These are phyloP conservation scores for Euura saliciscinereae DNA, from an alignment of 1,140 invertebrate species.

Conservation along the genomic window DNA sequence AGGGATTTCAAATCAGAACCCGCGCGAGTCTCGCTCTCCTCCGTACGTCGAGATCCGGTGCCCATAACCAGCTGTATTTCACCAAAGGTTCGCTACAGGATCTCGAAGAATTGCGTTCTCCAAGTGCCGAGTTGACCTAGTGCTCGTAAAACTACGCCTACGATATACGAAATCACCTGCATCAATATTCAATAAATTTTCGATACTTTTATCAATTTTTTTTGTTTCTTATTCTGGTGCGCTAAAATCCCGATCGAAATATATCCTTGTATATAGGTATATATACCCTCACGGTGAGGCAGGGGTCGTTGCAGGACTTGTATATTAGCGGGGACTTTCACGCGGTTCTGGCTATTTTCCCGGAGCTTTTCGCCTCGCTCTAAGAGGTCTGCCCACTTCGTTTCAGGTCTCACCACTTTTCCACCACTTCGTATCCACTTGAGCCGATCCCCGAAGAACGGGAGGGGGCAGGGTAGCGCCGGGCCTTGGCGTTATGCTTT, in stretches of 20 bases:
- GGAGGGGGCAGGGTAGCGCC: not conserved
- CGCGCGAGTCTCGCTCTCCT: not conserved
- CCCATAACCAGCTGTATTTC: not conserved
- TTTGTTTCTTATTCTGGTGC: not conserved
- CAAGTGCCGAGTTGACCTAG: not conserved
- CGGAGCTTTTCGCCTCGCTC: not conserved
- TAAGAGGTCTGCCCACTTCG: slow-evolving; percentile 3
- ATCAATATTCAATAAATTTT: not conserved
- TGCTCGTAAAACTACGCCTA: not conserved
- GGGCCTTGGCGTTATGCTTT: not conserved
- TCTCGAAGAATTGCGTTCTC: not conserved
- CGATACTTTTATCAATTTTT: no score
- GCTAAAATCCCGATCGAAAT: not conserved
- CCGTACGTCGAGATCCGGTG: not conserved
- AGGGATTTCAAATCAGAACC: slow-evolving; percentile 4
- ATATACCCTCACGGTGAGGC: not conserved
- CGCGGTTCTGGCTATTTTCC: slow-evolving; percentile 3
- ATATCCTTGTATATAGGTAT: not conserved
- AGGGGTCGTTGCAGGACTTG: not conserved
- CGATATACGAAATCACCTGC: not conserved
- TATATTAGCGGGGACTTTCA: slow-evolving; percentile 3
- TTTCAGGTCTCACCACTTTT: slow-evolving; percentile 5
- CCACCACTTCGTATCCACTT: slow-evolving; percentile 1
- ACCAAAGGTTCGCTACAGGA: not conserved
- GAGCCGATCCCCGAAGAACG: not conserved